phyloP scores from a whole-genome alignment of 2,113 vertebrate species.

The Cyrtonyx montezumae region DNA sequence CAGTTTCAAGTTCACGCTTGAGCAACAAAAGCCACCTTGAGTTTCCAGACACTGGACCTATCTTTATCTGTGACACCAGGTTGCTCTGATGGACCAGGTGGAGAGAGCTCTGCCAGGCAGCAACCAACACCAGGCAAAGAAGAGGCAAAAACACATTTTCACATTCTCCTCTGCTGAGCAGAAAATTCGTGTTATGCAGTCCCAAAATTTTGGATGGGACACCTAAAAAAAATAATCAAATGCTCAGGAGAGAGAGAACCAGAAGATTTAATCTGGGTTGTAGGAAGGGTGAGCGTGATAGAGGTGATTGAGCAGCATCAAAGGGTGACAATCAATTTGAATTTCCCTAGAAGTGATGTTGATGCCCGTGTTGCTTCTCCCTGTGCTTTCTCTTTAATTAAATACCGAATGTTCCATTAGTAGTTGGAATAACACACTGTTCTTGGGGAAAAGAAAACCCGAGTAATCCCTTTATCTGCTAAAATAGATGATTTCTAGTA shows the following conservation, averaged over 20 bases:
- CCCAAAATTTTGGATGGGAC: slow-evolving; percentile 24
- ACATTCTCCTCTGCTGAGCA: accelerated
- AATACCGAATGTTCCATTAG: slow-evolving; percentile 50
- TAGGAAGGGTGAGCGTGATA: slow-evolving; percentile 55
- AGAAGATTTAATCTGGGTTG: slow-evolving; percentile 50
- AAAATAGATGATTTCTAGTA: slow-evolving; percentile 73
- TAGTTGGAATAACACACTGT: slow-evolving; percentile 64
- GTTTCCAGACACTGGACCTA: neutral
- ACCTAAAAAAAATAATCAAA: neutral
- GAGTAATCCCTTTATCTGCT: slow-evolving; percentile 72
- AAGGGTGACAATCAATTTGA: slow-evolving; percentile 62
- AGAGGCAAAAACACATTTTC: neutral
- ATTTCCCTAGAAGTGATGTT: slow-evolving; percentile 69
- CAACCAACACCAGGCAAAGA: neutral
- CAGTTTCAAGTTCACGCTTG: neutral
- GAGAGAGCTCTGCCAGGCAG: neutral
- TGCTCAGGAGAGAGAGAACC: neutral
- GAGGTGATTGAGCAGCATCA: slow-evolving; percentile 72
- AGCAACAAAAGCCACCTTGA: neutral
- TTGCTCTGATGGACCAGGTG: neutral
- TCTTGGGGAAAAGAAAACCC: slow-evolving; percentile 53
- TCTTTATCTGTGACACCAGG: neutral
- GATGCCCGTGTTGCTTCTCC: slow-evolving; percentile 52
- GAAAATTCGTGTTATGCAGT: neutral
- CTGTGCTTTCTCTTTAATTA: slow-evolving; percentile 67